Base-by-base conservation (phyloP, 2,113 vertebrate species). In the Gymnogyps californianus region DNA sequence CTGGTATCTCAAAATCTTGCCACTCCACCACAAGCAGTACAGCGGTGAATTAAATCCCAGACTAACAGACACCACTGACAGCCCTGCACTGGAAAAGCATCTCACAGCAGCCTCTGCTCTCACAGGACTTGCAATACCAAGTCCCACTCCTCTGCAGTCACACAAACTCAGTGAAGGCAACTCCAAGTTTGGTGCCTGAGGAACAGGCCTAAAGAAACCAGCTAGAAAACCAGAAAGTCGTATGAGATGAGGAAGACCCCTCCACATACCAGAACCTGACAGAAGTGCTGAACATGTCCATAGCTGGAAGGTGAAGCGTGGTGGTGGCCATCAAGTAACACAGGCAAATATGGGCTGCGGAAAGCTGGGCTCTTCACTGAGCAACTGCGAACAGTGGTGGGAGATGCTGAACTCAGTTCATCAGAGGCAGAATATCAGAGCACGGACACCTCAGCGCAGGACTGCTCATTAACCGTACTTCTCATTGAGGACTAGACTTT, bases 281-380 rank as follows among this genome's bases (percentile, higher is more conserved):
- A 76, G 25, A 82, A 46, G 64, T 25, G 38, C 25, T n/a, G 29
- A 59, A 38, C 11, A 21, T 4, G 12, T n/a, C 57, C 4, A 19
- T 18, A 40, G 32, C 14, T 51, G 54, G 32, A 40, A 64, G 15
- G 9, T 20, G 36, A 70, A 57, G 31, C 1, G 2, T 32, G 38
- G 25, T 44, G 44, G 57, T 34, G 38, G 34, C 32, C 49, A 49
- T 21, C 16, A 46, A 44, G 6, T 16, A 20, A 34, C 16, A 66
- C 4, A 26, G 29, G 42, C 25, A 65, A 42, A 49, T 11, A 76
- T 0, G 3, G 64, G 20, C 42, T 84, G 42, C 2, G 3, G 3
- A 40, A 69, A 55, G 15, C 29, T 42, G 70, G 31, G 49, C 15
- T 83, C 57, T 36, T 46, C n/a, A 7, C 21, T 32, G 49, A 44